phyloP scores from a whole-genome alignment of 2,888 invertebrate genomes.

The Stenodera caucasica region DNA sequence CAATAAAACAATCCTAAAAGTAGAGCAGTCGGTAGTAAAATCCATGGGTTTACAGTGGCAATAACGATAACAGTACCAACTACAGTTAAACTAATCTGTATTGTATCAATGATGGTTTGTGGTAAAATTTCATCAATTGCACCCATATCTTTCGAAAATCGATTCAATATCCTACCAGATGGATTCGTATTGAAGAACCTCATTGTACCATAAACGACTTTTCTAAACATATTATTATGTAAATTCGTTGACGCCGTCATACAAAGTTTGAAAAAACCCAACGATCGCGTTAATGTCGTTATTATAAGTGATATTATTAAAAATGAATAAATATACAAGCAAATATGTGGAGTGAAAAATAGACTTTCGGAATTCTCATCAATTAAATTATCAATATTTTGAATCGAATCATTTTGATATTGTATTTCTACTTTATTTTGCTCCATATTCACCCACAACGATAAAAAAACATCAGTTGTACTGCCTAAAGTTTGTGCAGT shows the following conservation, averaged over 20 bases:
- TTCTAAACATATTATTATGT: constrained; percentile 57
- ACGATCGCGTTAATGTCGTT: constrained; percentile 54
- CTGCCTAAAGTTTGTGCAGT: constrained; percentile 72
- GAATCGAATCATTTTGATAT: constrained; percentile 13
- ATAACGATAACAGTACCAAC: constrained; percentile 72
- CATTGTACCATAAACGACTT: constrained; percentile 63
- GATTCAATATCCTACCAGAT: constrained; percentile 64
- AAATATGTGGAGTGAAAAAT: constrained; percentile 34
- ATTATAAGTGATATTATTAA: constrained; percentile 48
- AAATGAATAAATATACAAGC: constrained; percentile 50
- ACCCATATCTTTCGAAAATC: constrained; percentile 40
- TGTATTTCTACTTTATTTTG: constrained; percentile 22
- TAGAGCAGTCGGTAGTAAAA: constrained; percentile 65
- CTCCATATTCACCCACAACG: constrained; percentile 61
- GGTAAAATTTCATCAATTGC: constrained; percentile 8
- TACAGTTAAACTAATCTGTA: constrained; percentile 7
- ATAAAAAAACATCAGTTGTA: constrained; percentile 76
- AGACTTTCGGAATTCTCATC: neutral
- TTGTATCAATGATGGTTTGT: constrained; percentile 2
- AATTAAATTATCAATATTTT: neutral
- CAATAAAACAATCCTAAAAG: constrained; percentile 66
- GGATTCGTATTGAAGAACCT: constrained; percentile 70
- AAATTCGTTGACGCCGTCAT: constrained; percentile 59
- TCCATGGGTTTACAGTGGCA: constrained; percentile 68
- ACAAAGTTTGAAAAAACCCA: constrained; percentile 58